Base-by-base conservation (phyloP, 1,140 invertebrate genomes). In the Heliothis virescens region DNA sequence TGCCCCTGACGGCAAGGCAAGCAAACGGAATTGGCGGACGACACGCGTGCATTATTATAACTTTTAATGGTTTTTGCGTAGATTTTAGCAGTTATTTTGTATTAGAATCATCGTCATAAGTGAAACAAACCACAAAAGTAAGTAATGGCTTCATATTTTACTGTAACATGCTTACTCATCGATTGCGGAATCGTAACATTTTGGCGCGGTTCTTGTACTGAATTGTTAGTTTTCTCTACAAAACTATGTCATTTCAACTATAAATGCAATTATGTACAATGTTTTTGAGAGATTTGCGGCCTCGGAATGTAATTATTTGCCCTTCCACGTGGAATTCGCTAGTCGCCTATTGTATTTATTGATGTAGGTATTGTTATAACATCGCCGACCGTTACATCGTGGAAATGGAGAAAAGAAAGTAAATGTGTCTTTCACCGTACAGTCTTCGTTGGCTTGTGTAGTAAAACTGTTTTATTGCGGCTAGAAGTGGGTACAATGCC, bases 391-490 rank as follows among this genome's bases (percentile, higher is more conserved):
- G 73, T 75, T 75, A 75, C 73, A 29, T 73, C 29, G 26, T 59
- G 50, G 71, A 57, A 73, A 55, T 47, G 53, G 18, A 34, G 53
- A 73, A 73, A 73, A 57, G 71, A 73, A 73, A 73, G 71, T 71
- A 29, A 69, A 16, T 52, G 47, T 52, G 12, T 71, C 48, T 71
- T 29, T 71, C 67, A 52, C 21, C 9, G 21, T 29, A 10, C 15
- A 48, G 52, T 53, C 29, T 53, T 34, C 7, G 48, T 26, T 53
- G n/a, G 12, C n/a, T 34, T 67, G 2, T 1, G 2, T 26, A 13
- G 21, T 71, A 71, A 53, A 52, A 53, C 15, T 41, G 55, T 11
- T 41, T 18, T 16, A 48, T 12, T 69, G 48, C 65, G 3, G 16
- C 48, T 2, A 52, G 47, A 59, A 73, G 71, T 59, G 48, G 26